Evolutionary conservation across 2,888 invertebrate genomes (phyloP).

Genomic region (Deilephila porcellus): DNA sequence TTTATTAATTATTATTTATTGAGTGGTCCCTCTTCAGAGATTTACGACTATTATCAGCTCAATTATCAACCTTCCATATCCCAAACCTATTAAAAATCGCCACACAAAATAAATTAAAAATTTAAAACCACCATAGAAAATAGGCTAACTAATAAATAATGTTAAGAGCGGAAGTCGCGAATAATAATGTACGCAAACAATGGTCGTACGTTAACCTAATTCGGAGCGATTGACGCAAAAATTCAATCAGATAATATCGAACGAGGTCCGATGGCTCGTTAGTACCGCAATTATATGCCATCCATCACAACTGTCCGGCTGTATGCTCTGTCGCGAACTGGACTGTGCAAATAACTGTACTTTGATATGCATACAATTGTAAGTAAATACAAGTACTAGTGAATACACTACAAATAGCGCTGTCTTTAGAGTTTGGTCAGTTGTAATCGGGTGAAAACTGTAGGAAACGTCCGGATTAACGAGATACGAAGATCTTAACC

Average conservation of each 20-base stretch:
- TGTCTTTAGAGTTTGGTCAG: too few species aligned
- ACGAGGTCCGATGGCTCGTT: conserved; percentile 31
- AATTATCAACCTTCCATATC: too few species aligned
- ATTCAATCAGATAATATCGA: conserved; percentile 34
- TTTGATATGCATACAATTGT: background rate
- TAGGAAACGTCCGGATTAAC: too few species aligned
- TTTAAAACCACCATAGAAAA: conserved; percentile 16
- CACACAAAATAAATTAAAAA: conserved; percentile 2
- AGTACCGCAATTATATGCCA: conserved; percentile 44
- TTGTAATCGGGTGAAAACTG: too few species aligned
- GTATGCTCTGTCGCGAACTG: conserved; percentile 1
- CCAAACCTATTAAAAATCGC: background rate
- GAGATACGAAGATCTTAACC: too few species aligned
- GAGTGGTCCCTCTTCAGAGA: too few species aligned
- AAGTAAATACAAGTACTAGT: background rate
- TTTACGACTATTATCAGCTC: too few species aligned
- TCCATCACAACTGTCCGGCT: conserved; percentile 42
- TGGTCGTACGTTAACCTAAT: conserved; percentile 38
- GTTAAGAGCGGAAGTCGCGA: conserved; percentile 23
- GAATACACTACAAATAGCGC: too few species aligned
- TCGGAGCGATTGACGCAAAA: conserved; percentile 51
- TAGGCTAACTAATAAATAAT: conserved; percentile 10
- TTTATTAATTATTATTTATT: too few species aligned
- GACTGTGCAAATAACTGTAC: background rate
- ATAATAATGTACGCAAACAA: conserved; percentile 21